Percentiles rank a stretch among this genome's conserved stretches.
phyloP scores from a whole-genome alignment of 1,140 invertebrate genomes.

The Coptotermes formosanus region DNA sequence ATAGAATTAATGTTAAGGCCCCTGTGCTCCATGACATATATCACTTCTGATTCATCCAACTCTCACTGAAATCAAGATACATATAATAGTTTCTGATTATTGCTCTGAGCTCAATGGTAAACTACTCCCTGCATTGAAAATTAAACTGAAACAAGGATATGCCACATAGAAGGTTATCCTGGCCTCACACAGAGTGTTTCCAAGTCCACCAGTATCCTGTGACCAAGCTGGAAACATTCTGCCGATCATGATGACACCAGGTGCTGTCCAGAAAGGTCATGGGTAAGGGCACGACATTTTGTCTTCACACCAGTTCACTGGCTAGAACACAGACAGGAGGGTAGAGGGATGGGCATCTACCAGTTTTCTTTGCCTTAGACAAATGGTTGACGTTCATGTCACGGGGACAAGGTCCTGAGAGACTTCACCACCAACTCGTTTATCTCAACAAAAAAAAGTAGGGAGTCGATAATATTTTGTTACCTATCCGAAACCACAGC shows the following conservation, averaged over 20 bases:
- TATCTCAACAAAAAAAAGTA: neutral
- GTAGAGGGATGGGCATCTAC: conserved; percentile 13
- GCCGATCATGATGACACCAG: too few relatives aligned
- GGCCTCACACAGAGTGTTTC: too few relatives aligned
- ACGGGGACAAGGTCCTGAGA: neutral
- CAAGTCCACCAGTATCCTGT: too few relatives aligned
- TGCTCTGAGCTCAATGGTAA: conserved; percentile 32
- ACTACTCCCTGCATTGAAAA: neutral
- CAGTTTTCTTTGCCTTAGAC: neutral
- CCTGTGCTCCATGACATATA: conserved; percentile 30
- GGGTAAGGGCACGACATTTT: neutral
- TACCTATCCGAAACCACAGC: conserved; percentile 14
- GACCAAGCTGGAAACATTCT: too few relatives aligned
- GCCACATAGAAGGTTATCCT: neutral
- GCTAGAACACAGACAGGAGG: conserved; percentile 7
- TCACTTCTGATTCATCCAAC: conserved; percentile 26
- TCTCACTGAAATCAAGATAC: neutral
- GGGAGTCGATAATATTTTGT: neutral
- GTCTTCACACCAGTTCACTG: conserved; percentile 1
- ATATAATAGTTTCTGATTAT: conserved; percentile 30
- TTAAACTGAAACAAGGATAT: conserved; percentile 14
- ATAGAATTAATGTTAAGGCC: conserved; percentile 31
- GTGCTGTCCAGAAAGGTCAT: neutral
- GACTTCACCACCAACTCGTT: neutral
- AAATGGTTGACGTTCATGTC: neutral